Evolutionary conservation across 1,140 invertebrate species (phyloP).

Genomic region (Ladona fulva): DNA sequence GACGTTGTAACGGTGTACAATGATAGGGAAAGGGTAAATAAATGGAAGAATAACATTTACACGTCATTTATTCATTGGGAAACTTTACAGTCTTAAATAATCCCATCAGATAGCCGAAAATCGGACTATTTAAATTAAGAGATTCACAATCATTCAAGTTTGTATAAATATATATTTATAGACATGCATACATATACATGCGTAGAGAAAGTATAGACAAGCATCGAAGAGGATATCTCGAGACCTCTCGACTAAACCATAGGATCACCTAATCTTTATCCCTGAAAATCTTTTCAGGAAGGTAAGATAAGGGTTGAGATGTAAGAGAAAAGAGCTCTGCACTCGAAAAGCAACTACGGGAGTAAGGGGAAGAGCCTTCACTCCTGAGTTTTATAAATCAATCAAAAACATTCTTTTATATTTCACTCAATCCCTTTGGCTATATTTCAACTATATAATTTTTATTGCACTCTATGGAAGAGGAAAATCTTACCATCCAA

Average conservation of each 20-base stretch:
- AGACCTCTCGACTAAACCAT: neutral
- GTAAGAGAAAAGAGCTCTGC: too few species aligned
- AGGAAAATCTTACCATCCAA: too few species aligned
- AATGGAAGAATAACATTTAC: neutral
- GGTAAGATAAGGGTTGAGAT: too few species aligned
- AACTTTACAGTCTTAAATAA: neutral
- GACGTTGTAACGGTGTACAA: too few species aligned
- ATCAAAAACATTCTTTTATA: too few species aligned
- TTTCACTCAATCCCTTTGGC: too few species aligned
- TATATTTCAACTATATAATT: too few species aligned
- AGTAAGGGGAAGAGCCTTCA: too few species aligned
- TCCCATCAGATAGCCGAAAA: neutral
- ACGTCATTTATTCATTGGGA: neutral
- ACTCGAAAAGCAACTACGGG: too few species aligned
- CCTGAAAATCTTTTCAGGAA: neutral
- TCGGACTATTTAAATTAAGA: neutral
- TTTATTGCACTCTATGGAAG: too few species aligned
- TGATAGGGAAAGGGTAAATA: too few species aligned
- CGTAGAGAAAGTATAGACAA: neutral
- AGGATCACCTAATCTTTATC: neutral
- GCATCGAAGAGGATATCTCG: neutral
- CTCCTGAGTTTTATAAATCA: too few species aligned
- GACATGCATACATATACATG: neutral
- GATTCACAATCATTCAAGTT: neutral
- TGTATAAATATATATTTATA: slow-evolving; percentile 9